phyloP scores from a whole-genome alignment of 2,888 invertebrate species.

The Aporophyla lueneburgensis region DNA sequence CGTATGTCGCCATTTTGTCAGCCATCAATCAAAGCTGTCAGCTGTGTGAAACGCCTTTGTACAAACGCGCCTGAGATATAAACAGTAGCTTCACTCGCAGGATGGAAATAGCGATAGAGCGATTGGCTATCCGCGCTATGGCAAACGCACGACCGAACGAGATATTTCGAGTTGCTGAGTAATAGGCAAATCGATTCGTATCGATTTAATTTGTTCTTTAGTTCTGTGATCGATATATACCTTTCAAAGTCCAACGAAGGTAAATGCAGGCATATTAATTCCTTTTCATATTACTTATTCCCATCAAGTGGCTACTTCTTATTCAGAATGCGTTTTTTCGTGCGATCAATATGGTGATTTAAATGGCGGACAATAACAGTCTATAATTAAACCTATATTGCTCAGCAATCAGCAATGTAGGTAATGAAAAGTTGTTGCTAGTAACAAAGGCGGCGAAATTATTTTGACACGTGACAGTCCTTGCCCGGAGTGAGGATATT shows the following conservation, averaged over 20 bases:
- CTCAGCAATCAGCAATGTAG: conserved; percentile 57
- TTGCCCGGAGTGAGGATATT: conserved; percentile 53
- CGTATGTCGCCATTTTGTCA: conserved; percentile 59
- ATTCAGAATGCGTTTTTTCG: conserved; percentile 51
- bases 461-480: conserved; percentile 60
- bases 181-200: conserved; percentile 33
- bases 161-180: conserved; percentile 53
- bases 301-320: conserved; percentile 43
- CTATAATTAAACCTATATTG: conserved; percentile 54
- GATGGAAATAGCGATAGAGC: conserved; percentile 54
- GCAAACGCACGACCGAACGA: conserved; percentile 38
- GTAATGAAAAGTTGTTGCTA: conserved; percentile 53
- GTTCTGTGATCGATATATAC: conserved; percentile 6
- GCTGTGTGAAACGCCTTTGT: conserved; percentile 50
- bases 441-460: conserved; percentile 60
- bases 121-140: conserved; percentile 46
- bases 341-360: conserved; percentile 58
- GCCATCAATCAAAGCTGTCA: conserved; percentile 58
- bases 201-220: conserved; percentile 25
- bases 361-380: conserved; percentile 53
- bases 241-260: conserved; percentile 6
- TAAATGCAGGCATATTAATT: conserved; percentile 38
- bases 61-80: conserved; percentile 39
- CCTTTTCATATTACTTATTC: conserved; percentile 48
- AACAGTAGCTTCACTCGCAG: conserved; percentile 41